These are phyloP conservation scores for Melanargia galathea DNA, from an alignment of 2,888 invertebrate species.

Conservation along the genomic window DNA sequence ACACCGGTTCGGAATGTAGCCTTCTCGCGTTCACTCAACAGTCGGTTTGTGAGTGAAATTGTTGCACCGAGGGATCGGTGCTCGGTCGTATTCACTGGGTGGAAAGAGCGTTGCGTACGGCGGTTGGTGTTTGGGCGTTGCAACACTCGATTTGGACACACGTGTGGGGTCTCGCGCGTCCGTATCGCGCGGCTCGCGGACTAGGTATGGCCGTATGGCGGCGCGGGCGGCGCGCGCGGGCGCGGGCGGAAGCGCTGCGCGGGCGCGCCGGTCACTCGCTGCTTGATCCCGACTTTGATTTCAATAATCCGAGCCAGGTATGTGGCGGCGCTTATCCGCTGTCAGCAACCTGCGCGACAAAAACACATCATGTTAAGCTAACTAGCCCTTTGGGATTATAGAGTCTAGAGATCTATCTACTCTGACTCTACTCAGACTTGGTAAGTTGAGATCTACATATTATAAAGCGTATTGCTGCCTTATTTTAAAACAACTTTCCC, in stretches of 20 bases:
- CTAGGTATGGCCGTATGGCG: constrained; percentile 55
- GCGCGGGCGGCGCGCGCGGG: constrained; percentile 38
- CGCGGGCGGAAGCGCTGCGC: constrained; percentile 45
- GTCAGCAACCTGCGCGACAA: constrained; percentile 46
- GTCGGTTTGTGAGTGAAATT: constrained; percentile 55
- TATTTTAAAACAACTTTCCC: too few species aligned
- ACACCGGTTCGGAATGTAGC: constrained; percentile 81
- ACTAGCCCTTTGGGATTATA: too few species aligned
- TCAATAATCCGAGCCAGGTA: constrained; percentile 53
- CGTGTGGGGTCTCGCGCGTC: constrained; percentile 46
- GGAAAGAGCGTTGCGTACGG: constrained; percentile 45
- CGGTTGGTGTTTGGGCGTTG: constrained; percentile 46
- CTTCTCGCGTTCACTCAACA: constrained; percentile 59
- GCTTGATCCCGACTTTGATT: constrained; percentile 64
- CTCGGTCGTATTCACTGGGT: constrained; percentile 48
- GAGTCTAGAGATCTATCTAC: too few species aligned
- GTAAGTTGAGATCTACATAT: too few species aligned
- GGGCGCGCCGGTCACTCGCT: constrained; percentile 55
- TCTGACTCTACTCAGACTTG: too few species aligned
- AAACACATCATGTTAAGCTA: constrained; percentile 4
- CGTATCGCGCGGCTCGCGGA: constrained; percentile 53
- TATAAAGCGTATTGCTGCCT: too few species aligned
- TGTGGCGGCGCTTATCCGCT: constrained; percentile 40
- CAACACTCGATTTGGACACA: constrained; percentile 47
- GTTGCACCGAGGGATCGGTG: constrained; percentile 52